A percentile compares a stretch with the other conserved stretches of the same genome.
Evolutionary conservation across 2,888 invertebrate genomes (phyloP).

Genomic region (Chorisops tibialis): DNA sequence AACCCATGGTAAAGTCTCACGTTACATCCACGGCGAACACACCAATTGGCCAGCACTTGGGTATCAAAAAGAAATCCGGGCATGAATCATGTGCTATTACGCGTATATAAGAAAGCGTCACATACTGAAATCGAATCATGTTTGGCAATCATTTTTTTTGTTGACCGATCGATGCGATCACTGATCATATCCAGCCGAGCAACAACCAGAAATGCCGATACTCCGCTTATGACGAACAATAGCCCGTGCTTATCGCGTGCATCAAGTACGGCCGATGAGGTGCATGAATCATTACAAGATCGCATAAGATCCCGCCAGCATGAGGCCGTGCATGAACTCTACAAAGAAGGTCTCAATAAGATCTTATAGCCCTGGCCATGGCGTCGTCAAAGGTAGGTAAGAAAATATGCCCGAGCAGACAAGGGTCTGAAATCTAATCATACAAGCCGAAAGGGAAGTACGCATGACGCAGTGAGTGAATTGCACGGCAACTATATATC

Average conservation of each 20-base stretch:
- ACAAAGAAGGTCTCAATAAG: background rate
- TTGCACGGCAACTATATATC: too few relatives aligned
- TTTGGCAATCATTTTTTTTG: background rate
- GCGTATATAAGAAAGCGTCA: slow-evolving; percentile 4
- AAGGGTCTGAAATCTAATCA: background rate
- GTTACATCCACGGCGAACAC: background rate
- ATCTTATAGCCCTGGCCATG: slow-evolving; percentile 7
- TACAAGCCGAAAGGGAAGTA: slow-evolving; percentile 29
- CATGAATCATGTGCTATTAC: slow-evolving; percentile 7
- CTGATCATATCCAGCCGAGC: background rate
- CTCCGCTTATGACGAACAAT: slow-evolving; percentile 12
- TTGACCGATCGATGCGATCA: background rate
- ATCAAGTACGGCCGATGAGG: slow-evolving; percentile 22
- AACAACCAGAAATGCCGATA: background rate
- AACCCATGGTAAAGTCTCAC: background rate
- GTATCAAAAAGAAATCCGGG: background rate
- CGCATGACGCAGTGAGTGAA: slow-evolving; percentile 19
- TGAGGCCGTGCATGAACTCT: background rate
- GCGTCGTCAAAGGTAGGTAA: slow-evolving; percentile 10
- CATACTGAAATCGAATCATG: slow-evolving; percentile 21
- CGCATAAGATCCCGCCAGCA: background rate
- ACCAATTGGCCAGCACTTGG: background rate
- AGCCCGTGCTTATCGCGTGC: slow-evolving; percentile 32
- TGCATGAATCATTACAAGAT: slow-evolving; percentile 20
- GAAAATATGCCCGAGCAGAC: background rate